Base-by-base conservation (phyloP, 2,113 vertebrate species). In the Sturnira hondurensis region DNA sequence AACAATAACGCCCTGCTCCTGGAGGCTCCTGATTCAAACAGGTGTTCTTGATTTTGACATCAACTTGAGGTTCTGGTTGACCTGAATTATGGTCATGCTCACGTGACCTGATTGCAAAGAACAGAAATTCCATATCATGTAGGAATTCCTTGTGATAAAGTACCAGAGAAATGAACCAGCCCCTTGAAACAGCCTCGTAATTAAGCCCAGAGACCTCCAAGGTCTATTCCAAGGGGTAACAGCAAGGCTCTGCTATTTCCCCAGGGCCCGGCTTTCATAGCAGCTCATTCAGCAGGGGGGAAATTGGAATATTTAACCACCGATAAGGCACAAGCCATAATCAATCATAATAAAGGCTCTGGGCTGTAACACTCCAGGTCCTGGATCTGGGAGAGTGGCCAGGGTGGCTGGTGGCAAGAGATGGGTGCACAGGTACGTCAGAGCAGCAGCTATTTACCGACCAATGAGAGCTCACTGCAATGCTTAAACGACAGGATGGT, bases 361-460 rank as follows among this genome's bases (percentile, higher is more conserved):
- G 22, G 47, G 24, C 24, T 14, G 73, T 43, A 81, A 31, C 41
- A 78, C 6, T 28, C n/a, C 24, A 8, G 31, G 24, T 84, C 17
- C 31, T 67, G 65, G 52, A 14, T 47, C 4, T 22, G 16, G 24
- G 26, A n/a, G 1, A 54, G 7, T 11, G 14, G 33, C 12, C 52
- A 13, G 24, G 11, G 24, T 2, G 3, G 24, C 52, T 22, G 12
- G 45, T 41, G 41, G 50, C 12, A 3, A 81, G 15, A 13, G 20
- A 5, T 0, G 26, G 20, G 50, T 1, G 1, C 26, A 16, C 4
- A 56, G 19, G 41, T 54, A 26, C 43, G 24, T 63, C 7, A 1
- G 28, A 68, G 45, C 83, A 38, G 15, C 15, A 36, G 20, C 41
- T 6, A 5, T 47, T 65, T 73, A 5, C 28, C 14, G 10, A 36